phyloP scores from a whole-genome alignment of 2,888 invertebrate genomes.

The Plemyria rubiginata region DNA sequence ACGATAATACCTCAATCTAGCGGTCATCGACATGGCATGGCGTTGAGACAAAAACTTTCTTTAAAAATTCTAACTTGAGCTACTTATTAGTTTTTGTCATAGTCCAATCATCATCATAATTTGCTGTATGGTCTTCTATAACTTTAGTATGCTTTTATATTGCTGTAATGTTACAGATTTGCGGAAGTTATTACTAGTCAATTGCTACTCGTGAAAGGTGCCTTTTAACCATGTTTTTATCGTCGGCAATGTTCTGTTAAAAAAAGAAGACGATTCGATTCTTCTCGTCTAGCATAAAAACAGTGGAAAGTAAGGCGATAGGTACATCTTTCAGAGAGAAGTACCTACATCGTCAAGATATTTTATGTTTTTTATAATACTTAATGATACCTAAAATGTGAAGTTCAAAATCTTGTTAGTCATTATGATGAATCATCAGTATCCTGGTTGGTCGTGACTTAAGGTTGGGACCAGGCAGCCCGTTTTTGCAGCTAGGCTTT shows the following conservation, averaged over 20 bases:
- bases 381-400: conserved; percentile 6
- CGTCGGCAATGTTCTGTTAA: conserved; percentile 5
- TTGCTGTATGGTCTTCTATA: conserved; percentile 2
- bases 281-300: conserved; percentile 8
- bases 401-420: conserved; percentile 25
- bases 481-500: conserved; percentile 53
- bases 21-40: conserved; percentile 4
- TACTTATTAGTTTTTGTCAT: not conserved
- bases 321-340: conserved; percentile 4
- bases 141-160: conserved; percentile 16
- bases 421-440: conserved; percentile 37
- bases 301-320: not conserved
- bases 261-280: not conserved
- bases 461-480: conserved; percentile 27
- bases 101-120: conserved; percentile 1
- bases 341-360: no score
- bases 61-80: not conserved
- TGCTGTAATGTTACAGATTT: conserved; percentile 25
- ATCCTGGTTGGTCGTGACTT: conserved; percentile 40
- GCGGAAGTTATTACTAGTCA: conserved; percentile 23
- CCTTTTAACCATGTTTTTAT: no score
- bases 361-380: conserved; percentile 13
- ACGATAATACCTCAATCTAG: not conserved
- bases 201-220: conserved; percentile 15
- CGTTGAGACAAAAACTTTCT: not conserved